phyloP scores from a whole-genome alignment of 1,140 invertebrate species.

The Cherax destructor region DNA sequence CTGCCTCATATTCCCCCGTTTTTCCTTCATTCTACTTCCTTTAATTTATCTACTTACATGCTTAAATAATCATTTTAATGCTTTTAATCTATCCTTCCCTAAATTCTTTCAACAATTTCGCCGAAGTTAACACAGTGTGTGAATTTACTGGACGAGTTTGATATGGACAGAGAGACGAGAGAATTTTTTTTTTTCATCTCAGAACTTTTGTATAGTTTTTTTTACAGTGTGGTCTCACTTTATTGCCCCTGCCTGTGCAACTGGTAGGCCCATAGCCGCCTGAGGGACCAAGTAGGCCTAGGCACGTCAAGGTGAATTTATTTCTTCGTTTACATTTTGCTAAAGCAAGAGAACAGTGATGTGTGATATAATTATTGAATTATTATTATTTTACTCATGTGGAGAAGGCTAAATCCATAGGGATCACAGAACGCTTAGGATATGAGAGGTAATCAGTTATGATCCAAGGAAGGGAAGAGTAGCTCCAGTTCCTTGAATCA shows the following conservation, averaged over 20 bases:
- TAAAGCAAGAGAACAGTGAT: too few species aligned
- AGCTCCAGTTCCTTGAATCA: too few species aligned
- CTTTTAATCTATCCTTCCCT: too few species aligned
- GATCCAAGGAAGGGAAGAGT: too few species aligned
- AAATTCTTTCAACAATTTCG: too few species aligned
- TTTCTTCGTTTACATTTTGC: not conserved
- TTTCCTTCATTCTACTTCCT: not conserved
- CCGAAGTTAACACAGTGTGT: too few species aligned
- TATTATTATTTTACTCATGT: too few species aligned
- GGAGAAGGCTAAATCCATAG: too few species aligned
- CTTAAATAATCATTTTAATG: too few species aligned
- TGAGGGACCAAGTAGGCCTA: not conserved
- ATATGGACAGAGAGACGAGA: not conserved
- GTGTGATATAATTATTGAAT: too few species aligned
- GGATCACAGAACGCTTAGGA: too few species aligned
- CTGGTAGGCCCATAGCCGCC: not conserved
- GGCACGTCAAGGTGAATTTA: not conserved
- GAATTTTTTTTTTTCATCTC: not conserved
- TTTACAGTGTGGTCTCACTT: slow-evolving; percentile 6
- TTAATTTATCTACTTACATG: not conserved
- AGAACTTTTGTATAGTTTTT: not conserved
- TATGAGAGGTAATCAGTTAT: too few species aligned
- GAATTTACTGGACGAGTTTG: not conserved
- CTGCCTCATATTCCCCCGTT: not conserved
- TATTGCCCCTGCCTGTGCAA: slow-evolving; percentile 4